These are phyloP conservation scores for Antitype chi DNA, from an alignment of 2,888 invertebrate species.

Conservation along the genomic window DNA sequence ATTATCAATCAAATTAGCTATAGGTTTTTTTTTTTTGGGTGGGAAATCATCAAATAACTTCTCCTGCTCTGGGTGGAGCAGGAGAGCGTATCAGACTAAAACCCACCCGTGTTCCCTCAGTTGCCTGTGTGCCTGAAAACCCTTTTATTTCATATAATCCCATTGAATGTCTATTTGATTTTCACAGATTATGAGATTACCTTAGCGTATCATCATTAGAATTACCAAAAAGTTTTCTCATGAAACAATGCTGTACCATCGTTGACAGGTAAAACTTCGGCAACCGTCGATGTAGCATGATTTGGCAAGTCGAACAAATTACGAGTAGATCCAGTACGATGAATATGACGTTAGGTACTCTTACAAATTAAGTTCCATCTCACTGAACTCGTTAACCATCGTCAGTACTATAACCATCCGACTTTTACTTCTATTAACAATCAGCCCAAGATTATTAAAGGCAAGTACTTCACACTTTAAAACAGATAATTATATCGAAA, in stretches of 20 bases:
- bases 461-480: slow-evolving; percentile 43
- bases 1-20: too few relatives aligned
- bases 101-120: too few relatives aligned
- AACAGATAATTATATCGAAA: slow-evolving; percentile 59
- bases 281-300: slow-evolving; percentile 17
- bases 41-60: too few relatives aligned
- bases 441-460: slow-evolving; percentile 32
- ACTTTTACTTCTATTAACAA: slow-evolving; percentile 62
- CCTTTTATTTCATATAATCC: too few relatives aligned
- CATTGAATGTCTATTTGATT: too few relatives aligned
- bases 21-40: too few relatives aligned
- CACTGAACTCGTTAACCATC: slow-evolving; percentile 28
- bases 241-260: background rate
- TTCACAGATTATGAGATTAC: too few relatives aligned
- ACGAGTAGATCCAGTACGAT: background rate
- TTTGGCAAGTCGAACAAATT: slow-evolving; percentile 20
- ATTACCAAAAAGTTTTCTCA: background rate
- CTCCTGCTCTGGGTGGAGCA: too few relatives aligned
- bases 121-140: too few relatives aligned
- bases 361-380: slow-evolving; percentile 34
- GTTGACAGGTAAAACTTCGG: background rate
- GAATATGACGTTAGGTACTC: slow-evolving; percentile 6
- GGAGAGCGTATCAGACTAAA: too few relatives aligned
- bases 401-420: slow-evolving; percentile 5
- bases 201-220: background rate